Evolutionary conservation across 92 coral and sea anemone species (phyloP).

Genomic region (Anthopleura xanthogrammica): DNA sequence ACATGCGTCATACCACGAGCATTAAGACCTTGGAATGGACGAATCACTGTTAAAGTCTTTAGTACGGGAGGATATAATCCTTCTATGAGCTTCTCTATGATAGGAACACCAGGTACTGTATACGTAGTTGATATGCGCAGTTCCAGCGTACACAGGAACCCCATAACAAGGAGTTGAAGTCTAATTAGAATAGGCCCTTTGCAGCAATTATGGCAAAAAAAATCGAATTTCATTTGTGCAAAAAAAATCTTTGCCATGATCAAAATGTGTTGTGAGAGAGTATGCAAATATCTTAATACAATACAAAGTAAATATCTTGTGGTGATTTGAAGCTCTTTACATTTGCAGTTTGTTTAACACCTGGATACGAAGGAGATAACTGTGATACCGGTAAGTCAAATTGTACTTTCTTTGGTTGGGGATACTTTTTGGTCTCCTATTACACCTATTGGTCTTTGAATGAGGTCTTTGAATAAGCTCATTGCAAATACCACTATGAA

Average conservation of each 20-base stretch:
- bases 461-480: no score
- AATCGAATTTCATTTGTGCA: no score
- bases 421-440: no score
- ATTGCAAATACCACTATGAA: no score
- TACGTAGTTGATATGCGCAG: background rate
- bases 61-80: slow-evolving; percentile 22
- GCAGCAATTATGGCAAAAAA: no score
- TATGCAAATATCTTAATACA: no score
- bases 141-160: background rate
- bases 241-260: background rate
- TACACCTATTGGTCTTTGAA: no score
- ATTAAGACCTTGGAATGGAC: slow-evolving; percentile 52
- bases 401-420: background rate
- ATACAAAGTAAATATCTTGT: background rate
- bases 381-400: slow-evolving; percentile 49
- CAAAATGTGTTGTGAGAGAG: no score
- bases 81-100: slow-evolving; percentile 40
- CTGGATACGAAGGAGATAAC: slow-evolving; percentile 57
- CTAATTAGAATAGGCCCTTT: no score
- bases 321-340: background rate
- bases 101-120: slow-evolving; percentile 46
- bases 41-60: slow-evolving; percentile 37
- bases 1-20: slow-evolving; percentile 34
- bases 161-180: no score
- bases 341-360: slow-evolving; percentile 39